Conservation (phyloP, 2,113 vertebrate species). For the Prunella fulvescens region DNA sequence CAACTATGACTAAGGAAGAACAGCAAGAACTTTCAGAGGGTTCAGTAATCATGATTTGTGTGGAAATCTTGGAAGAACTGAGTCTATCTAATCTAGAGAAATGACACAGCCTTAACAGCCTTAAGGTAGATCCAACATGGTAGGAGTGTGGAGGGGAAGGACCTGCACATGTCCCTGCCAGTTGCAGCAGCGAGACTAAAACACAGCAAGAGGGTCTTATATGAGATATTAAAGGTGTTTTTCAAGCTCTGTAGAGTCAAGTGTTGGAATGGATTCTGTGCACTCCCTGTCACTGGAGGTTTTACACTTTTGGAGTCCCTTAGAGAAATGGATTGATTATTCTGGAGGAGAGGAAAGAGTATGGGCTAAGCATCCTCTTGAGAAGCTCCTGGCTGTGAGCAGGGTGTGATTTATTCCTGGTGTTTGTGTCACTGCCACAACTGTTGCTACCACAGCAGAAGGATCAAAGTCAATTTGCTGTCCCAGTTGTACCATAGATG, state of each 20-base stretch:
- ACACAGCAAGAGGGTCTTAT: background rate
- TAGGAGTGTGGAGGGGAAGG: rapidly evolving
- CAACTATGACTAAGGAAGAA: background rate
- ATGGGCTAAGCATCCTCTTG: background rate
- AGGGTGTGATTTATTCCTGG: background rate
- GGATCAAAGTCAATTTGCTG: background rate
- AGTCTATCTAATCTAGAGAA: background rate
- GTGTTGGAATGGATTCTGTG: background rate
- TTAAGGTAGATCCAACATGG: background rate
- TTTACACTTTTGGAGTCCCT: background rate
- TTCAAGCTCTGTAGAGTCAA: background rate
- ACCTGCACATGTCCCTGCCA: background rate
- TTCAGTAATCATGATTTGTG: background rate
- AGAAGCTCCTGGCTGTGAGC: background rate
- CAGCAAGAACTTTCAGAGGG: background rate
- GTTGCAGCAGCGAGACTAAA: background rate
- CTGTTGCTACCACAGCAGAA: background rate
- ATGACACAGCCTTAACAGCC: background rate
- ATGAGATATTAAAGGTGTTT: background rate
- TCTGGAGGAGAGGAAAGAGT: background rate
- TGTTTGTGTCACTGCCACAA: background rate
- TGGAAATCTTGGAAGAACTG: background rate
- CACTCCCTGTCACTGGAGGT: background rate
- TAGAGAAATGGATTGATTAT: background rate
- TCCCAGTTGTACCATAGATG: background rate